Evolutionary conservation across 2,888 invertebrate species (phyloP), one percentile per base, ranked within the genome.

Genomic region (Netelia virgata): DNA sequence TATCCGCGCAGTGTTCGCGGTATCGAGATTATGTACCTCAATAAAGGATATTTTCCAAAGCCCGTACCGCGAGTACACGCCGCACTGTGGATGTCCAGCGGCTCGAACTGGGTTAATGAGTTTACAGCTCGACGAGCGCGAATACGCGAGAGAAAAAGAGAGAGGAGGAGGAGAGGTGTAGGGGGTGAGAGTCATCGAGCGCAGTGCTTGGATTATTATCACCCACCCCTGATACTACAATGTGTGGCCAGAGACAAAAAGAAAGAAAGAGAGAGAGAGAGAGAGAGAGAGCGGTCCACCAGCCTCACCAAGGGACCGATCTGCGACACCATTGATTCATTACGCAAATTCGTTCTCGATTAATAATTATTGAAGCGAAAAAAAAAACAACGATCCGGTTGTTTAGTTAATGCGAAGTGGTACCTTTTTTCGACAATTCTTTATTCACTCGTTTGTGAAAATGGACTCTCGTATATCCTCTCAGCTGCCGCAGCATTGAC

Each of bases 61-160:
- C 36, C 50, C 36, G 74, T 64, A 82, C 84, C 82, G 73, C 79
- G 82, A 77, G 74, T 84, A 79, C 73, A 79, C 77, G 76, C 79
- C 80, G 79, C 76, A 84, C 73, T 86, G 75, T 85, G 75, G 75
- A 76, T 80, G 79, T 68, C 83, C 83, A 83, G 18, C 66, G 82
- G 66, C 59, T 82, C 82, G 84, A 82, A 86, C 84, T 86, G 82
- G 87, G 87, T 87, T 87, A 87, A 87, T 86, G 87, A 87, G 87
- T 86, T 86, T 82, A 87, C 86, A 84, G 81, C 82, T 85, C 83
- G 82, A 69, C 84, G 84, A 86, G 55, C 82, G 78, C 50, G 78
- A 74, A 64, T 82, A 64, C 74, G 63, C 43, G 64, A 82, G 76
- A 64, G 80, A 70, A 36, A 14, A 69, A 43, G 68, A 74, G 61